Percentiles rank a stretch among this genome's conserved stretches.
Evolutionary conservation across 2,797 vertebrate genomes (phyloP).

Genomic region (Distichodus sexfasciatus): DNA sequence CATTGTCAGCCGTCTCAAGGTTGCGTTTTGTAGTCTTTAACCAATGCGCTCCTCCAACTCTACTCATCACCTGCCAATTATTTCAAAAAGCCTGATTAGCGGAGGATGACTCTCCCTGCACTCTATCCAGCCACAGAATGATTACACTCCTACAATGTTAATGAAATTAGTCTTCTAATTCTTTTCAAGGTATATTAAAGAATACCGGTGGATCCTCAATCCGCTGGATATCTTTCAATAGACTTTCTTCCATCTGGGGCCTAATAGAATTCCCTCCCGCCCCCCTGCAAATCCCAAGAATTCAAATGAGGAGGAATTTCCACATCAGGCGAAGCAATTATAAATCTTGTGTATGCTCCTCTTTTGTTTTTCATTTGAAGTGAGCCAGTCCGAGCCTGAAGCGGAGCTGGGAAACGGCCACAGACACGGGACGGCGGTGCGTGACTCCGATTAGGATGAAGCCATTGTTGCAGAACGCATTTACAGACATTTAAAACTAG

Average conservation of each 20-base stretch:
- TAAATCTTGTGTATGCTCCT: constrained; percentile 33
- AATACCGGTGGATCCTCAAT: constrained; percentile 48
- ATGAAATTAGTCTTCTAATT: constrained; percentile 71
- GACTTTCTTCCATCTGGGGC: constrained; percentile 30
- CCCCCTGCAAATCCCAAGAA: constrained; percentile 37
- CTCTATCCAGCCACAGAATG: constrained; percentile 40
- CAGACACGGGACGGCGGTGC: constrained; percentile 22
- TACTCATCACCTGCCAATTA: constrained; percentile 44
- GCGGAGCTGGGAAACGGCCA: constrained; percentile 32
- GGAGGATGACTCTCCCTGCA: constrained; percentile 32
- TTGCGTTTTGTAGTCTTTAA: constrained; percentile 14
- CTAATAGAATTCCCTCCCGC: constrained; percentile 49
- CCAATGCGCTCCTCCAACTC: neutral
- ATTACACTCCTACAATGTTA: constrained; percentile 56
- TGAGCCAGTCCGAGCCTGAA: constrained; percentile 13
- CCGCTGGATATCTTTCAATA: constrained; percentile 40
- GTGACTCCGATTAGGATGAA: constrained; percentile 47
- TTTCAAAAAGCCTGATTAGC: constrained; percentile 47
- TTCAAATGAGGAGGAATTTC: constrained; percentile 33
- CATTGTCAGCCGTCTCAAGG: constrained; percentile 8
- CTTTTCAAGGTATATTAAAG: constrained; percentile 63
- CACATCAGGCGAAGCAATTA: constrained; percentile 38
- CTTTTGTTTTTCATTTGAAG: constrained; percentile 53
- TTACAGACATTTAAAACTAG: constrained; percentile 57
- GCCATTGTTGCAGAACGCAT: constrained; percentile 48